Percentiles rank a stretch among this genome's conserved stretches.
These are phyloP conservation scores for Apodemia zela DNA, from an alignment of 2,888 invertebrate species.

Conservation along the genomic window DNA sequence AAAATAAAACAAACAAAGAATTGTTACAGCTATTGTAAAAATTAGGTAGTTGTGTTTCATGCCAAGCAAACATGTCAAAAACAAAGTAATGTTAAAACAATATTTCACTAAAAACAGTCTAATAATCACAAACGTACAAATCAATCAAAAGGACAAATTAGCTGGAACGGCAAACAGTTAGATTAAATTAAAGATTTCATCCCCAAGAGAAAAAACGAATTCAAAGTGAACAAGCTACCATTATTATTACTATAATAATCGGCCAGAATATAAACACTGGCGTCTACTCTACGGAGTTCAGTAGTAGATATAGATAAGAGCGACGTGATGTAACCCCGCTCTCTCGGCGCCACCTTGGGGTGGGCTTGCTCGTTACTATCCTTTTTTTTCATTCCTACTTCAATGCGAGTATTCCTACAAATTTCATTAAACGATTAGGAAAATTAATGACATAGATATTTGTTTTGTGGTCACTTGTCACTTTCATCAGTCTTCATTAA, in stretches of 20 bases:
- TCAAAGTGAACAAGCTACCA: not conserved
- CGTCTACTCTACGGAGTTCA: conserved; percentile 24
- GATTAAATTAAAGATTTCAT: too few species aligned
- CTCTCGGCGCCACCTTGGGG: conserved; percentile 28
- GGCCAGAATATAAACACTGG: too few species aligned
- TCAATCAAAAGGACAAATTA: too few species aligned
- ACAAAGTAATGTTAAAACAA: too few species aligned
- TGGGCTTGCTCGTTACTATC: conserved; percentile 21
- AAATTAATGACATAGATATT: conserved; percentile 14
- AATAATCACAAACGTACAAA: too few species aligned
- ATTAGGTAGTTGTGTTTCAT: too few species aligned
- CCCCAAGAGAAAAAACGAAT: not conserved
- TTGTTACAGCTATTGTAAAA: too few species aligned
- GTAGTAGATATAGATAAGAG: conserved; percentile 27
- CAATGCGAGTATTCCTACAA: conserved; percentile 2
- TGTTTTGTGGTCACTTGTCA: conserved; percentile 13
- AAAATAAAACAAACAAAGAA: too few species aligned
- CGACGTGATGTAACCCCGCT: conserved; percentile 10
- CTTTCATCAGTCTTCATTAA: not conserved
- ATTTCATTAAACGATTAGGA: conserved; percentile 9
- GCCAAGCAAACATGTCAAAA: too few species aligned
- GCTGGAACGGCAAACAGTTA: too few species aligned
- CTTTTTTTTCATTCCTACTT: not conserved
- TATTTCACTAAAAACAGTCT: too few species aligned
- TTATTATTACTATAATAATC: too few species aligned